Conservation (phyloP, 2,113 vertebrate genomes). For the Solea senegalensis region DNA sequence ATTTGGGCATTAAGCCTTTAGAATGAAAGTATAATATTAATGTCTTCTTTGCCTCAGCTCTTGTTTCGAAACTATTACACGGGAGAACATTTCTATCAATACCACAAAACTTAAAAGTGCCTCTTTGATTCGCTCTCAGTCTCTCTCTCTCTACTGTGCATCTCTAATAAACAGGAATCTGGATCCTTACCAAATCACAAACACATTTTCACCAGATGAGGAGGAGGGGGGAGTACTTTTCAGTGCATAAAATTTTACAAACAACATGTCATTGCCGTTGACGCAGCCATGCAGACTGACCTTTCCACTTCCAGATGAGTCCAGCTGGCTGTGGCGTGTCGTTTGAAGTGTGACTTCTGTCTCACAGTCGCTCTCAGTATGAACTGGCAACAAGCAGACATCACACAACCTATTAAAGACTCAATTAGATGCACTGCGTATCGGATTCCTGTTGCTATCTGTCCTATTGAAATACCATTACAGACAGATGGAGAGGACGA, state of each 20-base stretch:
- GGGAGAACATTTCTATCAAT: not conserved
- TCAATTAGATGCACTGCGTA: constrained; percentile 68
- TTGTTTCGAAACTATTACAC: not conserved
- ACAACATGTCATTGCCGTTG: constrained; percentile 21
- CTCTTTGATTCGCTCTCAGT: constrained; percentile 1
- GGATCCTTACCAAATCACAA: not conserved
- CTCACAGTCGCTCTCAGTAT: constrained; percentile 47
- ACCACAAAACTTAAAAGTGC: not conserved
- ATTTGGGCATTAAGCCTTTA: not conserved
- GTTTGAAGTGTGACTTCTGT: constrained; percentile 53
- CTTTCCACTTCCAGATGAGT: constrained; percentile 47
- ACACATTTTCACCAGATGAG: not conserved
- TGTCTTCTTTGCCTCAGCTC: not conserved
- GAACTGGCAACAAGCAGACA: constrained; percentile 61
- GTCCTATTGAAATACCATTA: constrained; percentile 74
- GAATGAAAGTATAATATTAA: constrained; percentile 6
- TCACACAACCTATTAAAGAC: constrained; percentile 73
- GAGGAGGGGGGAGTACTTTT: constrained; percentile 19
- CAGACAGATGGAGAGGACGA: constrained; percentile 49
- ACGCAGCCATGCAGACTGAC: constrained; percentile 39
- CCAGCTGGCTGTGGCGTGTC: constrained; percentile 36
- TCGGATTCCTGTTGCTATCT: constrained; percentile 74
- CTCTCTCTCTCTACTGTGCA: not conserved
- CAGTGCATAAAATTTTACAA: constrained; percentile 26
- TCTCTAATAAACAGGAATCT: not conserved